Evolutionary conservation across 2,113 vertebrate species (phyloP), one percentile per base, ranked within the genome.

Genomic region (Pterocles burchelli): DNA sequence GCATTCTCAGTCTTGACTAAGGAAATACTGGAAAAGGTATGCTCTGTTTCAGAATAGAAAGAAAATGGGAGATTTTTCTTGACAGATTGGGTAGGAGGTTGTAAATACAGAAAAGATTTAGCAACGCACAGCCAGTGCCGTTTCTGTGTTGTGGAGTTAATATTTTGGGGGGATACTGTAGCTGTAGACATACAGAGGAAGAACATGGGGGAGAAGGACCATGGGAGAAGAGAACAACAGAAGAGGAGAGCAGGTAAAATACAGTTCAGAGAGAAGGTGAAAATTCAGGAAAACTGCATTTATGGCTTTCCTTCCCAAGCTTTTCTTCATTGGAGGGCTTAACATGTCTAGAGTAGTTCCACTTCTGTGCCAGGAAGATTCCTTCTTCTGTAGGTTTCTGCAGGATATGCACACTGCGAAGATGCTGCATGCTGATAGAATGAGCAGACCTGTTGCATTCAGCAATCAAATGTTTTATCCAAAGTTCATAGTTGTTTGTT

Each of bases 21-120:
- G 45, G 95, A 97, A 80, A 98, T 98, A 93, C 65, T 98, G 78
- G 96, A 95, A 90, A 98, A 98, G 97, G 98, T 98, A 97, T 52
- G 97, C n/a, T 85, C 17, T 34, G 72, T 70, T 77, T 67, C 48
- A 59, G 61, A 76, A 22, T 8, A 80, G 34, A 74, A 71, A 84
- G 48, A 65, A 93, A 49, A 76, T 11, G 14, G 13, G 26, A 77
- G 11, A 13, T 85, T 72, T 59, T 86, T 86, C 25, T 24, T 46
- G 34, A 18, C 7, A 49, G 45, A 46, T 51, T 57, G 34, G 20
- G 15, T 51, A 73, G 71, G 75, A 71, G 17, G n/a, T 38, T 73
- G 20, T 58, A 81, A 89, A 43, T 81, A 20, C 10, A 17, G 43
- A 70, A 75, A 4, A n/a, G 22, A 14, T 71, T 75, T 51, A 63